Evolutionary conservation across 1,140 invertebrate species (phyloP).

Genomic region (Ladona fulva): DNA sequence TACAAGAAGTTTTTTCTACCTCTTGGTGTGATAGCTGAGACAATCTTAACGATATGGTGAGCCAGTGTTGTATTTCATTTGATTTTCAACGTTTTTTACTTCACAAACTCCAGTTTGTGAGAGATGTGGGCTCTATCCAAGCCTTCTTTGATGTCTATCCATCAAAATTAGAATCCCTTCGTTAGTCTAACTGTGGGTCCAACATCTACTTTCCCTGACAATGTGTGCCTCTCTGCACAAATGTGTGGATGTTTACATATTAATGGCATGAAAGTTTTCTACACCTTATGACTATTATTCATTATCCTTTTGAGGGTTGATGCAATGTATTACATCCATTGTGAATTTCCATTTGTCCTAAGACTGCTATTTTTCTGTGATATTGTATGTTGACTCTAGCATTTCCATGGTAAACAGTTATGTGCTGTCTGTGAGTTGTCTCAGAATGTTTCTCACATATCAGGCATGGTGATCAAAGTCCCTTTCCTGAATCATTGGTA

Average conservation of each 20-base stretch:
- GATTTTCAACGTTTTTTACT: neutral
- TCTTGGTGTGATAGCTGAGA: neutral
- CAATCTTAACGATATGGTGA: neutral
- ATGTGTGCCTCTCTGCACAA: neutral
- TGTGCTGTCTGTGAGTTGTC: neutral
- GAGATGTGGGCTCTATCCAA: neutral
- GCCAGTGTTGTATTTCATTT: neutral
- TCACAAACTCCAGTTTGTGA: neutral
- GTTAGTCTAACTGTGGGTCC: neutral
- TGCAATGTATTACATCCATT: neutral
- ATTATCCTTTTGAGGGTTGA: neutral
- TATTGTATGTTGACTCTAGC: neutral
- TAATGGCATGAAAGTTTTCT: neutral
- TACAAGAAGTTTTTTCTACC: neutral
- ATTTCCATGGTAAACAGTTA: neutral
- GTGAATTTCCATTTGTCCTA: neutral
- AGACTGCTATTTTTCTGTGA: conserved; percentile 9
- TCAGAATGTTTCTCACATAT: neutral
- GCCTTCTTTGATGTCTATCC: neutral
- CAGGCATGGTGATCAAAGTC: neutral
- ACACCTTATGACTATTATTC: neutral
- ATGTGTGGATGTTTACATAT: neutral
- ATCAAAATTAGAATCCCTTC: neutral
- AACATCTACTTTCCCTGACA: neutral
- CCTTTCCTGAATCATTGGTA: neutral